Conservation (phyloP, 2,888 invertebrate genomes). For the Phlogophora meticulosa region DNA sequence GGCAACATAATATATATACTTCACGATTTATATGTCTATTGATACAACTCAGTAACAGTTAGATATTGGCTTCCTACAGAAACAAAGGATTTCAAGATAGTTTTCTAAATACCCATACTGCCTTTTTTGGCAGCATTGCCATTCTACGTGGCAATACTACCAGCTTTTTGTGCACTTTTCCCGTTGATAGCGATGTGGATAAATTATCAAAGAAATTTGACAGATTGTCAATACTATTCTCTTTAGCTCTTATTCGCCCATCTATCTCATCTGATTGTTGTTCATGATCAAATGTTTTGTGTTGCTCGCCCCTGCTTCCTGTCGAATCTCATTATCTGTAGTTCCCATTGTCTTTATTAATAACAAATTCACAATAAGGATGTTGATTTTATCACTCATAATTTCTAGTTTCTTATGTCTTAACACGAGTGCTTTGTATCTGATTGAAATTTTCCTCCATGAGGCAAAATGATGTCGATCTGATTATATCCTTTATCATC, state of each 20-base stretch:
- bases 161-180: too few species aligned
- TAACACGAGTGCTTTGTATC: not conserved
- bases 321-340: not conserved
- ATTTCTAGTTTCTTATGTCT: not conserved
- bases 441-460: slow-evolving; percentile 4
- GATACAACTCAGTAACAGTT: not conserved
- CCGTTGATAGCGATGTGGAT: too few species aligned
- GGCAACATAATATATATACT: not conserved
- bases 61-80: not conserved
- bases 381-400: not conserved
- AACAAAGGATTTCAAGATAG: too few species aligned
- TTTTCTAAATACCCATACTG: too few species aligned
- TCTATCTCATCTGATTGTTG: not conserved
- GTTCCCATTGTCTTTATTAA: not conserved
- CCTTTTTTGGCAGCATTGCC: too few species aligned
- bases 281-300: not conserved
- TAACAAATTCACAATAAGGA: not conserved
- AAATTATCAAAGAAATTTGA: too few species aligned
- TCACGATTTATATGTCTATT: slow-evolving; percentile 4
- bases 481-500: slow-evolving; percentile 34
- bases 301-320: not conserved
- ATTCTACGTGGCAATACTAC: too few species aligned
- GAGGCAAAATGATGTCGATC: slow-evolving; percentile 28
- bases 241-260: not conserved
- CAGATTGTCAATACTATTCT: too few species aligned